Evolutionary conservation across 2,113 vertebrate genomes (phyloP).

Genomic region (Danio rerio): DNA sequence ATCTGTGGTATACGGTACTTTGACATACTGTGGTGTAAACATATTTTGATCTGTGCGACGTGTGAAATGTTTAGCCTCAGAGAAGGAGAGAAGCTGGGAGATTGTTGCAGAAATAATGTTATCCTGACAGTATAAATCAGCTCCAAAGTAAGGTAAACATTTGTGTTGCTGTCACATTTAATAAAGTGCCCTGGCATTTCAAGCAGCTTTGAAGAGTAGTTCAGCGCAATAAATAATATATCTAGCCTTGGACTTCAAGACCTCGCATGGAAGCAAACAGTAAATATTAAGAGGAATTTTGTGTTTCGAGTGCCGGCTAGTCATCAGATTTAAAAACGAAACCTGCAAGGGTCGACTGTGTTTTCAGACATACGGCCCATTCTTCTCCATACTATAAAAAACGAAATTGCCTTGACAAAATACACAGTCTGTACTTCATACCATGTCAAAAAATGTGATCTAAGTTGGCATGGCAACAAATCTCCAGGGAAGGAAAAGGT

Average conservation of each 20-base stretch:
- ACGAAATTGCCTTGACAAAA: constrained; percentile 51
- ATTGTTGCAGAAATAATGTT: constrained; percentile 50
- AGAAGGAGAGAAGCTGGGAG: constrained; percentile 20
- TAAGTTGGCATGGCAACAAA: constrained; percentile 72
- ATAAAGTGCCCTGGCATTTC: constrained; percentile 60
- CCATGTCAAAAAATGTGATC: constrained; percentile 63
- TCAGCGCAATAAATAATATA: constrained; percentile 57
- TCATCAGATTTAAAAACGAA: constrained; percentile 55
- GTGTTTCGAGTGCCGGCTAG: constrained; percentile 37
- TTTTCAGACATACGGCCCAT: constrained; percentile 35
- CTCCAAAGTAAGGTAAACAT: constrained; percentile 56
- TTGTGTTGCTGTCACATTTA: constrained; percentile 57
- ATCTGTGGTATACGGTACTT: neutral
- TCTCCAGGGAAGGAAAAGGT: constrained; percentile 74
- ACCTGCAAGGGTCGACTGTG: constrained; percentile 24
- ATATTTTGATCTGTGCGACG: neutral
- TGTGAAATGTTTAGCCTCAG: constrained; percentile 20
- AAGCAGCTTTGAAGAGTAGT: constrained; percentile 58
- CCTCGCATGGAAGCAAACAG: constrained; percentile 52
- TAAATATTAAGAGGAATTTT: constrained; percentile 58
- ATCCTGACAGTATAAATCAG: constrained; percentile 54
- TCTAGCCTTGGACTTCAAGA: constrained; percentile 62
- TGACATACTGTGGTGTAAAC: neutral
- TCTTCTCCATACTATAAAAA: constrained; percentile 53
- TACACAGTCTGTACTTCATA: constrained; percentile 56